A percentile compares a stretch with the other conserved stretches of the same genome.
Evolutionary conservation across 2,797 vertebrate species (phyloP).

Genomic region (Anguilla obscura): DNA sequence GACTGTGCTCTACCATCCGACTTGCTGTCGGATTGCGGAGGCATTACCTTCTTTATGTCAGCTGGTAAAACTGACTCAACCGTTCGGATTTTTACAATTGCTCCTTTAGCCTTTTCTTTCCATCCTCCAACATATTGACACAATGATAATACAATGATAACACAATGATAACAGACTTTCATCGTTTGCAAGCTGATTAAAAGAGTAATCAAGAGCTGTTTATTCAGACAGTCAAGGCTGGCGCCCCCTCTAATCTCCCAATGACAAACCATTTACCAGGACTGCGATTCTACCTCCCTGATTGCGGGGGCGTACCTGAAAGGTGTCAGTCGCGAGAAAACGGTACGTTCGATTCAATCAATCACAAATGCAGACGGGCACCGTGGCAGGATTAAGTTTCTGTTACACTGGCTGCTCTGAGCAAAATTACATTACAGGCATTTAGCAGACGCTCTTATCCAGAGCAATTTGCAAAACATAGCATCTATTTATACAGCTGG

Average conservation of each 20-base stretch:
- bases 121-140: neutral
- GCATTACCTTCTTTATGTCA: neutral
- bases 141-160: slow-evolving; percentile 40
- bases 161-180: slow-evolving; percentile 36
- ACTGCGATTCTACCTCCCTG: slow-evolving; percentile 33
- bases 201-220: slow-evolving; percentile 56
- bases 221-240: slow-evolving; percentile 38
- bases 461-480: too few species aligned
- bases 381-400: slow-evolving; percentile 65
- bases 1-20: neutral
- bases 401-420: slow-evolving; percentile 72
- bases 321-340: slow-evolving; percentile 64
- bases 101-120: neutral
- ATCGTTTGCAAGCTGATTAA: slow-evolving; percentile 59
- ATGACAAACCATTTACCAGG: slow-evolving; percentile 36
- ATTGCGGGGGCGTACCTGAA: slow-evolving; percentile 52
- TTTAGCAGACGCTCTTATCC: too few species aligned
- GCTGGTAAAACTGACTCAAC: neutral
- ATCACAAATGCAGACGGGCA: slow-evolving; percentile 59
- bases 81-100: neutral
- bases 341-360: slow-evolving; percentile 66
- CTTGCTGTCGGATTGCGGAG: neutral
- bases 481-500: too few species aligned
- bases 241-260: slow-evolving; percentile 58
- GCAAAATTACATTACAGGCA: slow-evolving; percentile 32